Evolutionary conservation across 2,888 invertebrate species (phyloP), one percentile per base, ranked within the genome.

Genomic region (Gandaritis pyraliata): DNA sequence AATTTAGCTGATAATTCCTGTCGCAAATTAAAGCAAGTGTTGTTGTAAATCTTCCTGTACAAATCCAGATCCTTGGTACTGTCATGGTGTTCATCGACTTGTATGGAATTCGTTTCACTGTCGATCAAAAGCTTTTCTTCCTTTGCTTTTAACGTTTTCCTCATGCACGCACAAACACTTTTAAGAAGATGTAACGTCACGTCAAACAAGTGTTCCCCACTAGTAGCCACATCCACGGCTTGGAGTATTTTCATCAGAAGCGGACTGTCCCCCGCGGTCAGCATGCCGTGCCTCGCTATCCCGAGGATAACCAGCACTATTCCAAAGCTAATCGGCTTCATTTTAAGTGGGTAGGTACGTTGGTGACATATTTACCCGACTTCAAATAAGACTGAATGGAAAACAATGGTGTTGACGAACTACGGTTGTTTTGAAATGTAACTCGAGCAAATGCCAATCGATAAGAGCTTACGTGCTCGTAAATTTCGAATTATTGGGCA

Each of bases 161-260:
- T 76, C 83, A 91, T 86, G 68, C 90, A 90, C 39, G 69, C 64
- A 73, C 91, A 90, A 43, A 90, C 72, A 71, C 83, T 84, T 60
- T 81, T 79, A n/a, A 91, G 71, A n/a, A 90, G 69, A 66, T 84
- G 83, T 18, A 86, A 64, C 0, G 88, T 87, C 33, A 85, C 81
- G 56, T 86, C 76, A 29, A 85, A 77, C 29, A 90, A 75, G 70
- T 82, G 79, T 65, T 85, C 80, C 49, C 89, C 81, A 72, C 73
- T 83, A 0, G 73, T 77, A 0, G 85, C 83, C n/a, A 74, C 77
- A 41, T 90, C 86, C 18, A 89, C 80, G 0, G 82, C 77, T 63
- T 85, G 73, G 12, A 90, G 69, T 51, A 89, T 81, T 61, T 86
- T 85, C 65, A 73, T 67, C 16, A 88, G 66, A 61, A 86, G 66